A percentile compares a stretch with the other conserved stretches of the same genome.
Evolutionary conservation across 2,797 vertebrate species (phyloP).

Genomic region (Xiphophorus birchmanni): DNA sequence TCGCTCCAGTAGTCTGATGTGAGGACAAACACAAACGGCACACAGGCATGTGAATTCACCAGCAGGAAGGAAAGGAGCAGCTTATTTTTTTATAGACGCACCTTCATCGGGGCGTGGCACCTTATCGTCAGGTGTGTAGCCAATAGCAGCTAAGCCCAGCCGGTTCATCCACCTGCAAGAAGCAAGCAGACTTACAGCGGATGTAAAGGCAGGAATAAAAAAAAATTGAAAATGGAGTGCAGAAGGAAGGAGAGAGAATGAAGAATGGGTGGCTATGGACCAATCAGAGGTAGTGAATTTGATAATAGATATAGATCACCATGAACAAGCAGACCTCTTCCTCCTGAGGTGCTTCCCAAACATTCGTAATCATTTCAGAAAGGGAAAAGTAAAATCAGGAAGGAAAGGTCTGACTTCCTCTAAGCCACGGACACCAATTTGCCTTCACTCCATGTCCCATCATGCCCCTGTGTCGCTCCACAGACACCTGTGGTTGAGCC

Average conservation of each 20-base stretch:
- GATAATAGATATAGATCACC: background rate
- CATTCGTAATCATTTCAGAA: background rate
- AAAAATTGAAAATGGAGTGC: background rate
- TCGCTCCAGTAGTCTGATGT: conserved; percentile 91
- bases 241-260: conserved; percentile 11
- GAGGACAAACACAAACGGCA: conserved; percentile 17
- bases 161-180: conserved; percentile 88
- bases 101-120: conserved; percentile 89
- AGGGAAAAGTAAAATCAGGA: background rate
- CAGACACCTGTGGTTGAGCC: too few relatives aligned
- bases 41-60: conserved; percentile 1
- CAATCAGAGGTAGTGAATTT: conserved; percentile 46
- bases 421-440: too few relatives aligned
- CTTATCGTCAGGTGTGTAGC: conserved; percentile 90
- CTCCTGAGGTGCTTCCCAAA: background rate
- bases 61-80: background rate
- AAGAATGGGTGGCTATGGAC: conserved; percentile 24
- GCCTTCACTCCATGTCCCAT: too few relatives aligned
- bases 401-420: background rate
- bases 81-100: conserved; percentile 52
- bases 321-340: background rate
- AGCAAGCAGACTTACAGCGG: background rate
- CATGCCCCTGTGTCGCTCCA: too few relatives aligned
- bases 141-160: conserved; percentile 87
- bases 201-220: background rate